Conservation (phyloP, 2,113 vertebrate species). For the Corydoras sp. region DNA sequence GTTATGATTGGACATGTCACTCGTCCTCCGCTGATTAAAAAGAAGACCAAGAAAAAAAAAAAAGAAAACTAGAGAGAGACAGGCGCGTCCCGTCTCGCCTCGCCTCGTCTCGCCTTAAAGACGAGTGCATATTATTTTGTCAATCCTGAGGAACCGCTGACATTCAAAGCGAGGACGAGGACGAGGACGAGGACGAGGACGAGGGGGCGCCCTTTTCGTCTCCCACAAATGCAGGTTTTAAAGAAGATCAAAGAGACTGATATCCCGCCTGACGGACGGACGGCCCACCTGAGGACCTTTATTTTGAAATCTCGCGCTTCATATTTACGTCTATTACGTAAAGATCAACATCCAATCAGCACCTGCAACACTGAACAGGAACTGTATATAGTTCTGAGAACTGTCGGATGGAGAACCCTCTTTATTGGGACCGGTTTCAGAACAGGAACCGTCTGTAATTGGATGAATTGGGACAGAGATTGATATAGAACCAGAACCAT, state of each 20-base stretch:
- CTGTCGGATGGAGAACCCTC: too few species aligned
- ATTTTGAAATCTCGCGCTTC: neutral
- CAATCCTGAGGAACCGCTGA: conserved; percentile 81
- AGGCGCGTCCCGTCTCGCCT: conserved; percentile 68
- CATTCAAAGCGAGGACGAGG: conserved; percentile 55
- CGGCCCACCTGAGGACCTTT: conserved; percentile 12
- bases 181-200: conserved; percentile 52
- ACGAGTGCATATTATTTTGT: conserved; percentile 98
- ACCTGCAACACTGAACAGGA: too few species aligned
- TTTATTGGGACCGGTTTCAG: too few species aligned
- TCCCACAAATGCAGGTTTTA: conserved; percentile 15
- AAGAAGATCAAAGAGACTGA: conserved; percentile 20
- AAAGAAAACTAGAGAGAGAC: conserved; percentile 62
- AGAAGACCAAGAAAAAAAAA: conserved; percentile 63
- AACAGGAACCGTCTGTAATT: neutral
- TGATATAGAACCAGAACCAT: too few species aligned
- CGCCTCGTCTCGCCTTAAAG: conserved; percentile 76
- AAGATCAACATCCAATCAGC: neutral
- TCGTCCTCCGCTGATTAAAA: conserved; percentile 99
- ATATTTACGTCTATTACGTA: neutral
- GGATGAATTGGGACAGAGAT: conserved; percentile 1
- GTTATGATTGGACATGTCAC: conserved; percentile 98
- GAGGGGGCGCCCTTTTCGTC: conserved; percentile 38
- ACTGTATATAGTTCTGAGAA: too few species aligned
- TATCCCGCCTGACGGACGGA: conserved; percentile 18